Base-by-base conservation (phyloP, 2,888 invertebrate species). In the Caenorhabditis macrosperma region DNA sequence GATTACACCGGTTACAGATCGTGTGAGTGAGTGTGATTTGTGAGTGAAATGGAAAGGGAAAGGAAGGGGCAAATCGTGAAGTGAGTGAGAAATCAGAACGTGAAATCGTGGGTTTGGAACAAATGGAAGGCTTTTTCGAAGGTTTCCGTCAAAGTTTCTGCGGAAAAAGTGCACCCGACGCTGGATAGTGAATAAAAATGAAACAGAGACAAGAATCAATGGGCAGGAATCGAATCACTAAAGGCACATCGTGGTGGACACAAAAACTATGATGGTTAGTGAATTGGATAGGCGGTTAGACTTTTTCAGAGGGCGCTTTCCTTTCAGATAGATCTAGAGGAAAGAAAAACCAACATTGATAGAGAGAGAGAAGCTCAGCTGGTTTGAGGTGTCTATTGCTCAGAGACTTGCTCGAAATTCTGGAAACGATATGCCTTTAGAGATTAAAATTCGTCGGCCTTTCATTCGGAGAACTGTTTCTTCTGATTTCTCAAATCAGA, bases 361-460 rank as follows among this genome's bases (percentile, higher is more conserved):
- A 75, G 67, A 75, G 66, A 75, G 67, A 67, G 52, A 75, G 75
- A 67, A 67, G 67, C 67, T 67, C 75, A 67, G 77, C 48, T 69
- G 77, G 64, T 38, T 60, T 59, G 75, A 50, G 66, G 46, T 67
- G 61, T 78, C 66, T 78, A 78, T 41, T 78, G 78, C 46, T 78
- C 78, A 67, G 78, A 78, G 61, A 66, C 66, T 72, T 78, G 78
- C 48, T 78, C 78, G 78, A 72, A 78, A 78, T 72, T 78, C 78
- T 78, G 78, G 75, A 75, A 75, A 75, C 72, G 78, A 78, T 78
- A 72, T 78, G 78, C 78, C 78, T 78, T 78, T 78, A 78, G 72
- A 33, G 78, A 72, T 75, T 67, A 52, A 44, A 52, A 6, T 60
- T 50, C 44, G 44, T 60, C 54, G 50, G 50, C 57, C 54, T 57